phyloP scores from a whole-genome alignment of 2,797 vertebrate species.

The Jordanella pulchra region DNA sequence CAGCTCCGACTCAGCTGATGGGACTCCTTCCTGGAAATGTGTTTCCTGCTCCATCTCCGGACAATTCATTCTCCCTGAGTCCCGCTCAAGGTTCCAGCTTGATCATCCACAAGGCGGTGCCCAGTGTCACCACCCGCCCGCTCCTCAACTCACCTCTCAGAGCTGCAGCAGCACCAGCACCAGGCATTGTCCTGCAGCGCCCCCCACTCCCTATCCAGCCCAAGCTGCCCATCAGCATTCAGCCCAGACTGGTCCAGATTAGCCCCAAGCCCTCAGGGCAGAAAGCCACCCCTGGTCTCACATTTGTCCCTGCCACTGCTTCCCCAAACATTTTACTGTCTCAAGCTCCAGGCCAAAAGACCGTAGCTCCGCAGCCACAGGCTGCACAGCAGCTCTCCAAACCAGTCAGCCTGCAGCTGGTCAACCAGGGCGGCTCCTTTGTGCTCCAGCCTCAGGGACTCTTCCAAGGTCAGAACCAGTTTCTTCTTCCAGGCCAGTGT shows the following conservation, averaged over 20 bases:
- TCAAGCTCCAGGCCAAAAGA: constrained; percentile 70
- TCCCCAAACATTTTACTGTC: constrained; percentile 80
- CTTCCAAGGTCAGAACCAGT: constrained; percentile 82
- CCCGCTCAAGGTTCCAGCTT: constrained; percentile 77
- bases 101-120: constrained; percentile 79
- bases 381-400: constrained; percentile 69
- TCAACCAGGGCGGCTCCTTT: constrained; percentile 83
- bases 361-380: constrained; percentile 47
- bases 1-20: constrained; percentile 81
- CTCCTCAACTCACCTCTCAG: constrained; percentile 70
- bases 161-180: constrained; percentile 50
- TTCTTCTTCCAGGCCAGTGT: constrained; percentile 80
- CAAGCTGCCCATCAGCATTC: constrained; percentile 83
- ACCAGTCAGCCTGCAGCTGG: constrained; percentile 79
- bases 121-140: constrained; percentile 65
- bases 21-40: constrained; percentile 81
- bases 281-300: constrained; percentile 72
- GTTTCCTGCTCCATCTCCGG: constrained; percentile 77
- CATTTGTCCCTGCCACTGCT: constrained; percentile 75
- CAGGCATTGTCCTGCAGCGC: constrained; percentile 74
- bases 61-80: constrained; percentile 78
- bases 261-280: constrained; percentile 81
- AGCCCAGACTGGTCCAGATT: constrained; percentile 82
- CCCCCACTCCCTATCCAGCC: constrained; percentile 80
- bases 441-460: constrained; percentile 83